Evolutionary conservation across 1,140 invertebrate genomes (phyloP), one percentile per base, ranked within the genome.

Genomic region (Mactra quadrangularis): DNA sequence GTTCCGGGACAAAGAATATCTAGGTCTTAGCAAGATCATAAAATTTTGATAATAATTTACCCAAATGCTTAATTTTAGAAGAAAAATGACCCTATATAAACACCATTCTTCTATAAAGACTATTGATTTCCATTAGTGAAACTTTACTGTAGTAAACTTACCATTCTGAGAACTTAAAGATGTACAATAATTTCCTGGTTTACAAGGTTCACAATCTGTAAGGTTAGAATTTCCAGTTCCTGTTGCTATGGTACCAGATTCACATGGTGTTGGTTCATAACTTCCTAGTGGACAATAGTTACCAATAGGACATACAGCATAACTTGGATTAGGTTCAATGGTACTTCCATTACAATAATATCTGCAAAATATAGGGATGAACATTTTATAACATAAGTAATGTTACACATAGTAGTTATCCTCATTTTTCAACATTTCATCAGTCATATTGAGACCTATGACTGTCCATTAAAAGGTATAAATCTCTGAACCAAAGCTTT

Each of bases 241-340:
- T 17, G 85, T 85, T 29, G 90, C 87, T 47, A 92, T 90, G 33
- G 90, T 92, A 38, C 91, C 91, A 15, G 84, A 83, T 3, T 90
- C 89, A 68, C 91, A 92, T 19, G 91, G 87, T 2, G 75, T 88
- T 1, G 91, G 91, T 19, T 85, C 77, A 72, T 89, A 88, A 68
- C 89, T 90, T 19, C 91, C 91, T 57, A 88, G 85, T 9, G 91
- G 91, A 79, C 91, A 92, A 70, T 92, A 92, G 83, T 89, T 91
- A 27, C 91, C 91, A 33, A 91, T 88, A 4, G 91, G 91, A 81
- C 91, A 92, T 33, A 89, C 55, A 13, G 83, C 85, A 25, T 87
- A 68, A 17, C 82, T 55, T 13, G 91, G 89, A 57, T 89, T 91
- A 13, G 90, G 90, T 0, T 86, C 81, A 11, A 86, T 87, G 29